phyloP scores from a whole-genome alignment of 2,797 vertebrate species.

The Nasua narica region DNA sequence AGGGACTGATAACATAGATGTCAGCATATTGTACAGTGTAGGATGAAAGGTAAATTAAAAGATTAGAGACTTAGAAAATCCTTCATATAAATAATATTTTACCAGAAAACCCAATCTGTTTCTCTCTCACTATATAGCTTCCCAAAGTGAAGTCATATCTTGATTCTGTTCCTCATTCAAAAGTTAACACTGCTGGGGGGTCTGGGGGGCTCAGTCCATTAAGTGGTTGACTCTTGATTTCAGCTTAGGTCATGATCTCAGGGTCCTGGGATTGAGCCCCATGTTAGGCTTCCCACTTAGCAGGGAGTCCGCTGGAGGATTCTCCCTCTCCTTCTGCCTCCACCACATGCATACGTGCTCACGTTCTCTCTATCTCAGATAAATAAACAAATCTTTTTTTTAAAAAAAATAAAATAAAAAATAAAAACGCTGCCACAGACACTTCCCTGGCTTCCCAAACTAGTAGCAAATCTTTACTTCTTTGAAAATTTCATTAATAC shows the following conservation, averaged over 20 bases:
- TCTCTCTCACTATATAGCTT: not conserved
- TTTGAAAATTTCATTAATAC: not conserved
- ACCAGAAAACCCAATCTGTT: not conserved
- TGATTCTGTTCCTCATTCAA: not conserved
- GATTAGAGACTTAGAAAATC: not conserved
- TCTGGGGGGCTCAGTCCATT: not conserved
- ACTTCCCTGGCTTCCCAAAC: not conserved
- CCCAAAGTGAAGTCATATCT: not conserved
- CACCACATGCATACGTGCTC: not conserved
- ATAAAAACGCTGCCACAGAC: not conserved
- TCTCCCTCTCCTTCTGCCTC: not conserved
- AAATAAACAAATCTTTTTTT: not conserved
- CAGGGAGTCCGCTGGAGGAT: no score
- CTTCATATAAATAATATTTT: not conserved
- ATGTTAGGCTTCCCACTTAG: no score
- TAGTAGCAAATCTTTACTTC: not conserved
- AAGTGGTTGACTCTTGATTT: not conserved
- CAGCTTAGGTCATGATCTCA: not conserved
- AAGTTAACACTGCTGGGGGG: not conserved
- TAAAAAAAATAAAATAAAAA: not conserved
- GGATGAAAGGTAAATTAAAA: not conserved
- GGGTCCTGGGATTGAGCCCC: not conserved
- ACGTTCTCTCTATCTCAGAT: not conserved
- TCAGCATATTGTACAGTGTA: not conserved
- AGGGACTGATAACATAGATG: not conserved